Conservation (phyloP, 2,113 vertebrate species). For the Bostrychus sinensis region DNA sequence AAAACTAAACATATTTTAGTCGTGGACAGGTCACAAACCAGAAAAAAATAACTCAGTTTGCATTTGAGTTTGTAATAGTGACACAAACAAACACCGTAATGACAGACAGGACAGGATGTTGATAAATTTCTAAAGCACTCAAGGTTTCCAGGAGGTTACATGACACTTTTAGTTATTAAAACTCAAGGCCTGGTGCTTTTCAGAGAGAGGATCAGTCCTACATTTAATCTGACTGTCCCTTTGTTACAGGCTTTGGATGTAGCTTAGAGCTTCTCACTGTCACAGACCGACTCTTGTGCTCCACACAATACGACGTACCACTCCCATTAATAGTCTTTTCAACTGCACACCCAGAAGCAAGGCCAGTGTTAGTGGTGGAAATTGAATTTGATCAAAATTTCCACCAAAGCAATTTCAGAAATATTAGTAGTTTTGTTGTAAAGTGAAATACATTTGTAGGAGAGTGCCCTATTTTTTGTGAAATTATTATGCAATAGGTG, state of each 20-base stretch:
- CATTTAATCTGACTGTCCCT: slow-evolving; percentile 70
- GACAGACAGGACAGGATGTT: slow-evolving; percentile 44
- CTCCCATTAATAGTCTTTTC: slow-evolving; percentile 58
- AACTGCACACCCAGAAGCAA: slow-evolving; percentile 22
- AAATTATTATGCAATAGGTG: background rate
- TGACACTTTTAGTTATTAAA: slow-evolving; percentile 62
- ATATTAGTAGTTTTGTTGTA: background rate
- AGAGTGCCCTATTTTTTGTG: background rate
- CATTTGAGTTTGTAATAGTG: slow-evolving; percentile 4
- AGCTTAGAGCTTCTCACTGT: slow-evolving; percentile 65
- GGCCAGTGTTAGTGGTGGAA: too few species aligned
- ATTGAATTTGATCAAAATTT: background rate
- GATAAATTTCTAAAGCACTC: slow-evolving; percentile 25
- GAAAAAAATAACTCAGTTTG: background rate
- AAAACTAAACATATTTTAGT: background rate
- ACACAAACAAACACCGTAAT: slow-evolving; percentile 15
- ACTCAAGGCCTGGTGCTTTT: slow-evolving; percentile 53
- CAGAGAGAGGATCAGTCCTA: slow-evolving; percentile 61
- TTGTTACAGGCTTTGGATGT: slow-evolving; percentile 71
- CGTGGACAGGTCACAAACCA: background rate
- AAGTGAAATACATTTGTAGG: background rate
- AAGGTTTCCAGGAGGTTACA: slow-evolving; percentile 55
- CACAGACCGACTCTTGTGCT: slow-evolving; percentile 47
- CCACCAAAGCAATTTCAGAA: background rate
- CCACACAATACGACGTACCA: slow-evolving; percentile 57